Evolutionary conservation across 2,888 invertebrate species (phyloP), one percentile per base, ranked within the genome.

Genomic region (Acrobasis consociella): DNA sequence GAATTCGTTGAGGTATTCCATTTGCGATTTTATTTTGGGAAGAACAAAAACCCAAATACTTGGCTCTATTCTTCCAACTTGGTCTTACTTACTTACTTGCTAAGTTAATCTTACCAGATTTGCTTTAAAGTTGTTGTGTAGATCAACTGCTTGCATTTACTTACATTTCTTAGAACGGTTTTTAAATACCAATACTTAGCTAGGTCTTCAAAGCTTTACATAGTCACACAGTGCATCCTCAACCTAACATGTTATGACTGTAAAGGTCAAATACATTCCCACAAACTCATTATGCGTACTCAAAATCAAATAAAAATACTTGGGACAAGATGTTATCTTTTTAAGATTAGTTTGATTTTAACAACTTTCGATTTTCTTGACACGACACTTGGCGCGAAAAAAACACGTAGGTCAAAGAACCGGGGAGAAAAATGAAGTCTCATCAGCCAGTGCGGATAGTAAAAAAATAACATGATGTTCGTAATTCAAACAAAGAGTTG

Each of bases 401-500:
- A 60, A 56, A 56, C 39, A 56, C 17, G 42, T n/a, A 74, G 83
- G 83, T 88, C 85, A 87, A 87, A 82, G 86, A 88, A 87, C 88
- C 75, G 71, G 70, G 22, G 13, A 56, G 22, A 22, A 42, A 66
- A 42, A 66, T 71, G 74, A 77, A 79, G 79, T 81, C 77, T 78
- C 81, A 72, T 72, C 76, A 71, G 72, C 72, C 71, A 70, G 68
- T 68, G 71, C 72, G 72, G 73, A 81, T 79, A 85, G 78, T 84
- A 85, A 86, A 87, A 86, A 82, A 78, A 71, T 72, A 69, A 74
- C 68, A 74, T 67, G 73, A 72, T 69, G 80, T 80, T 78, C 80
- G 80, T 78, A 80, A 77, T 80, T 86, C 81, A 83, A 84, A 89
- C 90, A 89, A 90, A 89, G 90, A 84, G 78, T 83, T 77, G 84